Base-by-base conservation (phyloP, 2,888 invertebrate genomes). In the Diploptera punctata region DNA sequence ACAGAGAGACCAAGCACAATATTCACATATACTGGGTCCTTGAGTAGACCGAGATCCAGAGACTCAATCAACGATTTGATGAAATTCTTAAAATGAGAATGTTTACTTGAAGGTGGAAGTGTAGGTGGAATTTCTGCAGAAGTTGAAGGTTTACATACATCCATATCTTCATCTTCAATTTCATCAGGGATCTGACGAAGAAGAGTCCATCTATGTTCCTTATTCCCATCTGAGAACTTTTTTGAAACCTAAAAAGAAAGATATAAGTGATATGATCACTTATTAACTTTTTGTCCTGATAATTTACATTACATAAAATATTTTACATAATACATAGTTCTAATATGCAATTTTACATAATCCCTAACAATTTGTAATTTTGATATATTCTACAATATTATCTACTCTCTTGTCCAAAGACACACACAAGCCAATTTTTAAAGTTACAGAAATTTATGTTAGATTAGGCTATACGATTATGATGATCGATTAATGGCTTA, bases 1-100 rank as follows among this genome's bases (percentile, higher is more conserved):
- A 92, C 85, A 0, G 91, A 87, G 79, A 91, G 86, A 47, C 93
- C 93, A 38, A 91, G 80, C 67, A 89, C 87, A 72, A 92, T 90
- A 79, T 91, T 93, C 9, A 91, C 71, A 68, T 82, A 83, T 2
- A 78, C 71, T 0, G 78, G 78, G 68, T 81, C 79, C 65, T 80
- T 80, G 26, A 83, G 74, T 38, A 83, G 73, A 3, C 80, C 79
- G 44, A 81, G 75, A 52, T 83, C 83, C 68, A 83, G 77, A 18
- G 82, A 77, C 10, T 78, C 77, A 10, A 70, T 47, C 26, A 65
- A n/a, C 10, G 29, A 29, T n/a, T 9, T 65, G 0, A 10, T n/a
- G 13, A 43, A 26, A 3, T 24, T 1, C 7, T 16, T 5, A 2
- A 26, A 57, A 16, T n/a, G n/a, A 19, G 26, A 44, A n/a, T 16